These are phyloP conservation scores for Arctia plantaginis DNA, from an alignment of 2,888 invertebrate species.

Conservation along the genomic window DNA sequence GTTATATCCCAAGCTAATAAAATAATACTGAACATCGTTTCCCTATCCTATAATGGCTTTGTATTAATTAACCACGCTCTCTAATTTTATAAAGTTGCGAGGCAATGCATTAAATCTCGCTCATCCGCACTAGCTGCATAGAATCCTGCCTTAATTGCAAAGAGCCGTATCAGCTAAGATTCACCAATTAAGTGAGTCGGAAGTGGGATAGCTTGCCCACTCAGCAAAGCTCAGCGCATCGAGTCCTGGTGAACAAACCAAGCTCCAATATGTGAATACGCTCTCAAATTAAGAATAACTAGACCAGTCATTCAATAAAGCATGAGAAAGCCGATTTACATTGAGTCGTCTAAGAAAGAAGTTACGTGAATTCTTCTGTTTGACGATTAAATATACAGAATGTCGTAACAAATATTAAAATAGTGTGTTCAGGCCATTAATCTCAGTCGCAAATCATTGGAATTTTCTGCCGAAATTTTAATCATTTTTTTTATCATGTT, in stretches of 20 bases:
- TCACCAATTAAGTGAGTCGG: slow-evolving; percentile 83
- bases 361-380: slow-evolving; percentile 21
- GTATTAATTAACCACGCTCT: slow-evolving; percentile 55
- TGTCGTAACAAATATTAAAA: too few relatives aligned
- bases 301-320: slow-evolving; percentile 33
- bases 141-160: slow-evolving; percentile 77
- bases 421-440: too few relatives aligned
- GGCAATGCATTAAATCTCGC: slow-evolving; percentile 67
- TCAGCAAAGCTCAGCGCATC: slow-evolving; percentile 63
- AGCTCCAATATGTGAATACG: slow-evolving; percentile 28
- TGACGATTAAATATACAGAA: too few relatives aligned
- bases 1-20: slow-evolving; percentile 16
- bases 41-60: slow-evolving; percentile 46
- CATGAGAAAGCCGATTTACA: slow-evolving; percentile 24
- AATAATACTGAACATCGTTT: slow-evolving; percentile 23
- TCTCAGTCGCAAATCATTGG: too few relatives aligned
- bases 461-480: too few relatives aligned
- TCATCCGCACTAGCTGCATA: slow-evolving; percentile 69
- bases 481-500: background rate
- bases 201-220: slow-evolving; percentile 75
- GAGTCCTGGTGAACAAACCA: slow-evolving; percentile 24
- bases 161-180: slow-evolving; percentile 83
- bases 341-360: slow-evolving; percentile 27
- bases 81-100: slow-evolving; percentile 51
- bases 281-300: slow-evolving; percentile 21